Percentiles rank a stretch among this genome's conserved stretches.
phyloP scores from a whole-genome alignment of 2,113 vertebrate species.

The Dipodomys merriami region DNA sequence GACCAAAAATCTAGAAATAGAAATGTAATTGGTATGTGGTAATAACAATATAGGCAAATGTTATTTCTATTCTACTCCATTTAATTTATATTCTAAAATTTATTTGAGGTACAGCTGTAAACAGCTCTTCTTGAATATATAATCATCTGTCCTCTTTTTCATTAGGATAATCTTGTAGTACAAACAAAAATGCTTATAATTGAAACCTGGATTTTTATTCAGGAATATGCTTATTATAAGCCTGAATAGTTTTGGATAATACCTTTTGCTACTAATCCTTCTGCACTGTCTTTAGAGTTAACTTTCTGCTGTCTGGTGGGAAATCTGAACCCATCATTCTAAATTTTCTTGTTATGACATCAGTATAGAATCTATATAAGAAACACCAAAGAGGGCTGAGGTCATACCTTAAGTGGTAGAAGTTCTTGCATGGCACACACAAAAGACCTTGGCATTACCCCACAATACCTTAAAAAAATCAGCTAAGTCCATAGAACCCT shows the following conservation, averaged over 20 bases:
- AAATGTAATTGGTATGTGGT: background rate
- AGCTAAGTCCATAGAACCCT: no score
- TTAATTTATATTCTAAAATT: background rate
- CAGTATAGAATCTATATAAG: background rate
- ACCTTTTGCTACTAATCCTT: background rate
- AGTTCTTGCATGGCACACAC: no score
- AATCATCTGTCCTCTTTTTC: background rate
- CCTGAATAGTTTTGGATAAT: background rate
- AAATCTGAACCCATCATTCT: background rate
- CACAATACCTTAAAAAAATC: no score
- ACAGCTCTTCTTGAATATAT: background rate
- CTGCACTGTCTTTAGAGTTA: background rate
- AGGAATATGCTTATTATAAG: background rate
- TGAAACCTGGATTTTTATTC: slow-evolving; percentile 9
- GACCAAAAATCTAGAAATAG: slow-evolving; percentile 28
- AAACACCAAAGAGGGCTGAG: background rate
- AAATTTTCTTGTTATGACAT: background rate
- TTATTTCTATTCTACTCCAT: background rate
- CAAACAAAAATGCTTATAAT: background rate
- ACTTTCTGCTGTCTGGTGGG: background rate
- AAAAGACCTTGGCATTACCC: no score
- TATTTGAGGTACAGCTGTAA: background rate
- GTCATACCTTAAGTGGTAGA: no score
- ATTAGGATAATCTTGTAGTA: background rate
- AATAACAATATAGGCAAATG: slow-evolving; percentile 6